Percentiles rank a stretch among this genome's conserved stretches.
phyloP scores from a whole-genome alignment of 2,797 vertebrate species.

The Crenuchus spilurus region DNA sequence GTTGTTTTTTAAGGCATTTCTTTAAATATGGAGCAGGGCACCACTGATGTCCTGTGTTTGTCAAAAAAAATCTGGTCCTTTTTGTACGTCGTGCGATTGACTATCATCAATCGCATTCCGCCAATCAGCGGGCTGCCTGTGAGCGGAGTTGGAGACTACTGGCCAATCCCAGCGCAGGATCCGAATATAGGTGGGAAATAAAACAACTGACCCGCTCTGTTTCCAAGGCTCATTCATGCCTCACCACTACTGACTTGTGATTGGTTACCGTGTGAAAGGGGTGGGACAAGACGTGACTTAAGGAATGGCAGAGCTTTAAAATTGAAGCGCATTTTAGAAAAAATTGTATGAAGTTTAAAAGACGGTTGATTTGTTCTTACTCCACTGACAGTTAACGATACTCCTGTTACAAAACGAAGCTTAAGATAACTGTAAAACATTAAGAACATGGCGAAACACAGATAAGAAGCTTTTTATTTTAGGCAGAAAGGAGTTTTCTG shows the following conservation, averaged over 20 bases:
- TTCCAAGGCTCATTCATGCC: conserved; percentile 8
- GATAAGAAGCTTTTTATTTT: not conserved
- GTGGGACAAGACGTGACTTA: conserved; percentile 43
- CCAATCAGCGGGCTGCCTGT: not conserved
- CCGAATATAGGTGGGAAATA: not conserved
- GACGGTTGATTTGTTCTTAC: not conserved
- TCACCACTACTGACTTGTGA: conserved; percentile 48
- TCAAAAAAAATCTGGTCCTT: too few relatives aligned
- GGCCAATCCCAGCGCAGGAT: too few relatives aligned
- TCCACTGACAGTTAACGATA: not conserved
- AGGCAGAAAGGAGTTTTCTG: conserved; percentile 27
- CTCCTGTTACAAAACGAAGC: too few relatives aligned
- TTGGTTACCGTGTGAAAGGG: conserved; percentile 65
- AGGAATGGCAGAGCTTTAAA: conserved; percentile 66
- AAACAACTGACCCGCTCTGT: not conserved
- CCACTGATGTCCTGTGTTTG: too few relatives aligned
- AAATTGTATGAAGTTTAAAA: conserved; percentile 5
- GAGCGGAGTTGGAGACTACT: too few relatives aligned
- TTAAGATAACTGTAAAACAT: not conserved
- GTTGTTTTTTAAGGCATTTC: too few relatives aligned
- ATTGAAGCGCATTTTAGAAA: conserved; percentile 5
- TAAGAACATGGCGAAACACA: not conserved
- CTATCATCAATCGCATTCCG: not conserved
- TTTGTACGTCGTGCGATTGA: too few relatives aligned
- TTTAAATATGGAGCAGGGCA: too few relatives aligned